These are phyloP conservation scores for Buteo buteo DNA, from an alignment of 2,113 vertebrate genomes.

Conservation along the genomic window DNA sequence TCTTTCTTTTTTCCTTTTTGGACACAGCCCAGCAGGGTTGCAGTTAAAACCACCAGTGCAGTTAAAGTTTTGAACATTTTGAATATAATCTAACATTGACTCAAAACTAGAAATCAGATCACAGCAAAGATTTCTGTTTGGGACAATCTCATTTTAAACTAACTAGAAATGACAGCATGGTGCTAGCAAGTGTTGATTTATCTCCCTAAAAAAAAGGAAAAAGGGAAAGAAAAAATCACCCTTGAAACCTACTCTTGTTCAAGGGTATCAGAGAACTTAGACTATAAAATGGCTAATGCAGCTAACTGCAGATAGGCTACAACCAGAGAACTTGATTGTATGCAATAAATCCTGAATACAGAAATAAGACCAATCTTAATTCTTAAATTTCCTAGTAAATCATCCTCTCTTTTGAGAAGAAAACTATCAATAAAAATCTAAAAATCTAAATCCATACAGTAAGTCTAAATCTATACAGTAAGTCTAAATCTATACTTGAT, in stretches of 20 bases:
- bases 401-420: neutral
- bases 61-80: neutral
- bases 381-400: neutral
- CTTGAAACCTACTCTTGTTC: neutral
- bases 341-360: neutral
- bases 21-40: neutral
- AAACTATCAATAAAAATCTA: neutral
- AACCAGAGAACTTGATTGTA: neutral
- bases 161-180: neutral
- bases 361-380: neutral
- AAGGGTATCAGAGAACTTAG: neutral
- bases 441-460: neutral
- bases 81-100: neutral
- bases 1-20: neutral
- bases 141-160: neutral
- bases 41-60: neutral
- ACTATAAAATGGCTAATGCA: neutral
- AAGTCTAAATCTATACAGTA: neutral
- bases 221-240: neutral
- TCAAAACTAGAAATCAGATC: neutral
- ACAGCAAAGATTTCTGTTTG: neutral
- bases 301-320: neutral
- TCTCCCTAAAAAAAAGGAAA: neutral
- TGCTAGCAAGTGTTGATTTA: neutral
- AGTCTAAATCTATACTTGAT: neutral